phyloP scores from a whole-genome alignment of 2,113 vertebrate genomes.

The Bufo gargarizans region DNA sequence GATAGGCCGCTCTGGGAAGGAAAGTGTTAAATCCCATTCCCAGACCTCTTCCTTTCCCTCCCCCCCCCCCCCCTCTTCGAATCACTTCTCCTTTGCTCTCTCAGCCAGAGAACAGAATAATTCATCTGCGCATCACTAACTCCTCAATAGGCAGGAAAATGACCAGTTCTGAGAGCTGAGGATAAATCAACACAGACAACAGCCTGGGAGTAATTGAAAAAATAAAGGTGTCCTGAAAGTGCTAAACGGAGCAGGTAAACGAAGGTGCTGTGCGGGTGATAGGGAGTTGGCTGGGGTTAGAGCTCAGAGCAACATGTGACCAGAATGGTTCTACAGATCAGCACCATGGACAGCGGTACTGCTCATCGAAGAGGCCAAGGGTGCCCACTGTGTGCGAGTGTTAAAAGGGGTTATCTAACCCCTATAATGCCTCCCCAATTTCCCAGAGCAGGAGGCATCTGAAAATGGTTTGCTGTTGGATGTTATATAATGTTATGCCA shows the following conservation, averaged over 20 bases:
- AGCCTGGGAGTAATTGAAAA: conserved; percentile 59
- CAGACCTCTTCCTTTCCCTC: conserved; percentile 30
- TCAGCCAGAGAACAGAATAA: conserved; percentile 54
- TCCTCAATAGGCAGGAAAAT: conserved; percentile 64
- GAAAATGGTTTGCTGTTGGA: too few species aligned
- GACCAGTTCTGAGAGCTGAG: conserved; percentile 60
- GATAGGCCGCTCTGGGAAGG: background rate
- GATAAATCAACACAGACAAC: conserved; percentile 62
- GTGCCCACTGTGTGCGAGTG: background rate
- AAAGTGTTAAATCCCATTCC: conserved; percentile 20
- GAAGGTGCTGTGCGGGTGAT: conserved; percentile 40
- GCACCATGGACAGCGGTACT: conserved; percentile 40
- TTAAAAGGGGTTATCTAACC: background rate
- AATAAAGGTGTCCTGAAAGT: conserved; percentile 56
- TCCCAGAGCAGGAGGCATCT: too few species aligned
- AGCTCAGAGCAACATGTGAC: background rate
- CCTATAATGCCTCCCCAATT: too few species aligned
- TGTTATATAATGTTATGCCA: too few species aligned
- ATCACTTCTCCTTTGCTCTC: conserved; percentile 55
- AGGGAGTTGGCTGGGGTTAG: background rate
- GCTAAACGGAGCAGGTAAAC: conserved; percentile 58
- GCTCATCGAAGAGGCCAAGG: background rate
- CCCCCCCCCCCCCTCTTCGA: background rate
- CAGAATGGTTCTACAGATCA: background rate
- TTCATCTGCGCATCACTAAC: conserved; percentile 60